Evolutionary conservation across 1,140 invertebrate species (phyloP).

Genomic region (Brachionus rotundiformis): DNA sequence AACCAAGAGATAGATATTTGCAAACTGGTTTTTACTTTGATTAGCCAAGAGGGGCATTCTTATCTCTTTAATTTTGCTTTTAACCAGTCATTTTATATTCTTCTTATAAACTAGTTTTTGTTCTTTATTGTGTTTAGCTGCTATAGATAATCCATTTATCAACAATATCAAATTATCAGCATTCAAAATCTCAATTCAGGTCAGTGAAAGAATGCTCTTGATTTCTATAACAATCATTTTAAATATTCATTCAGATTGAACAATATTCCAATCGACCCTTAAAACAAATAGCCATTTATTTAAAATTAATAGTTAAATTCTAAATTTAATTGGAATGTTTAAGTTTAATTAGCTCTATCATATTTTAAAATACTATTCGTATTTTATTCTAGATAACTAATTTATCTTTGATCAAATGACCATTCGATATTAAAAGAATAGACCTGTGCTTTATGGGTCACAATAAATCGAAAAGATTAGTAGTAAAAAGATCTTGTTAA

Average conservation of each 20-base stretch:
- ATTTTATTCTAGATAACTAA: background rate
- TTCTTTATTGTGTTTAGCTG: background rate
- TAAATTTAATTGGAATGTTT: background rate
- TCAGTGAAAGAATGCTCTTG: background rate
- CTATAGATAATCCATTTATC: constrained; percentile 8
- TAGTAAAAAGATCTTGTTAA: background rate
- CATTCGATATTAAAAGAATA: background rate
- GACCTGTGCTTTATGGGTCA: background rate
- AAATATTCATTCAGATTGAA: background rate
- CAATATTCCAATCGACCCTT: background rate
- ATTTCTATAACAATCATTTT: background rate
- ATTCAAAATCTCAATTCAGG: background rate
- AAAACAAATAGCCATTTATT: background rate
- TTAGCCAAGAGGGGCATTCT: background rate
- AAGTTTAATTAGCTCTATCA: no score
- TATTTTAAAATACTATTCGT: background rate
- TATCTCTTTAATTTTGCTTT: background rate
- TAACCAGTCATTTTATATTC: background rate
- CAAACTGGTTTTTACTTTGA: background rate
- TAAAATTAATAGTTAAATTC: background rate
- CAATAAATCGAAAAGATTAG: background rate
- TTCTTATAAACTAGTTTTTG: background rate
- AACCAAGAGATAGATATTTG: background rate
- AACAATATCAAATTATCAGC: background rate
- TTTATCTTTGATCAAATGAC: background rate